A percentile compares a stretch with the other conserved stretches of the same genome.
phyloP scores from a whole-genome alignment of 1,140 invertebrate genomes.

The Sipha flava region DNA sequence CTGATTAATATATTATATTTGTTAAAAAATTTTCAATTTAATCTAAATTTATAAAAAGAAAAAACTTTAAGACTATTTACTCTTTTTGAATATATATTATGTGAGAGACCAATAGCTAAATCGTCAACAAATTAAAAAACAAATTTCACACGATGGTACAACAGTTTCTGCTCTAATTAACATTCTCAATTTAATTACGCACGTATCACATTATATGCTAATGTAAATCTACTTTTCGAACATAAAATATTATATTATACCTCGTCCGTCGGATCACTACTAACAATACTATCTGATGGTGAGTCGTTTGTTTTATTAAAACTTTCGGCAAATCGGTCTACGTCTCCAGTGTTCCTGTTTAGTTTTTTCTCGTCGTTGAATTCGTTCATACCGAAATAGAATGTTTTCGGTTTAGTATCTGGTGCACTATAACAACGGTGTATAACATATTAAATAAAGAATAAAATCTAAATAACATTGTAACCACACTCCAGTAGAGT shows the following conservation, averaged over 20 bases:
- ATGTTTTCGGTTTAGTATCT: conserved; percentile 50
- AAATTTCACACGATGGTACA: too few species aligned
- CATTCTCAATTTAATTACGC: too few species aligned
- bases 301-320: conserved; percentile 36
- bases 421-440: conserved; percentile 30
- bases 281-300: conserved; percentile 36
- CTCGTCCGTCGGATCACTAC: conserved; percentile 35
- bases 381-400: conserved; percentile 66
- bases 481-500: neutral
- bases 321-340: conserved; percentile 44
- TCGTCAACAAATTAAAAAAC: too few species aligned
- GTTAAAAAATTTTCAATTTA: too few species aligned
- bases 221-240: too few species aligned
- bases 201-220: too few species aligned
- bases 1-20: too few species aligned
- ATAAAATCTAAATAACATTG: neutral
- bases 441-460: neutral
- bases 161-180: neutral
- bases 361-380: conserved; percentile 33
- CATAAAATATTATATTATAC: conserved; percentile 2
- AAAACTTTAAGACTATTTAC: too few species aligned
- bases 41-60: too few species aligned
- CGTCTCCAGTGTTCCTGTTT: conserved; percentile 36
- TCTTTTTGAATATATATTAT: too few species aligned
- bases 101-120: too few species aligned